phyloP scores from a whole-genome alignment of 1,140 invertebrate species.

The Bombus polaris region DNA sequence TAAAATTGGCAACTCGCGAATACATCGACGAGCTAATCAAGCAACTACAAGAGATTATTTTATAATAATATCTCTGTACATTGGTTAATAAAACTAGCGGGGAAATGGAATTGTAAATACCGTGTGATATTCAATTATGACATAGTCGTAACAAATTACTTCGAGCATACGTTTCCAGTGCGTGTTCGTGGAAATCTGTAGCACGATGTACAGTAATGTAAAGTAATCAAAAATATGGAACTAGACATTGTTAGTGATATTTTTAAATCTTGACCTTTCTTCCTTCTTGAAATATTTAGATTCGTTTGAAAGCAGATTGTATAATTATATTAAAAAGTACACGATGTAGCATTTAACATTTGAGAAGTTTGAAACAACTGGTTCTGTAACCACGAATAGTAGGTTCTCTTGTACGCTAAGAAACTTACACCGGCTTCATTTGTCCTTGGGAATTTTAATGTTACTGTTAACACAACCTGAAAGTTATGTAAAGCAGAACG shows the following conservation, averaged over 20 bases:
- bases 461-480: neutral
- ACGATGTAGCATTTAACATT: too few species aligned
- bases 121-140: neutral
- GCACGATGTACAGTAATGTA: too few species aligned
- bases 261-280: neutral
- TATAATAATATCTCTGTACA: neutral
- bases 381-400: too few species aligned
- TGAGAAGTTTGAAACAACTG: too few species aligned
- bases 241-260: neutral
- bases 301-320: neutral
- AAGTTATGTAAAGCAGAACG: conserved; percentile 38
- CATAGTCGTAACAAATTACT: neutral
- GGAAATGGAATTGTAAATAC: neutral
- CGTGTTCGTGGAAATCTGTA: neutral
- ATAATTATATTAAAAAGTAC: neutral
- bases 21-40: neutral
- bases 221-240: neutral
- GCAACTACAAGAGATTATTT: neutral
- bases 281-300: neutral
- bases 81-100: neutral
- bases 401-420: too few species aligned
- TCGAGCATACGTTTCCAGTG: neutral
- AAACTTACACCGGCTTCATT: conserved; percentile 11
- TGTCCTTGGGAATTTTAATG: conserved; percentile 21
- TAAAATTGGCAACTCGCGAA: neutral